Base-by-base conservation (phyloP, 2,888 invertebrate genomes). In the Thymelicus acteon region DNA sequence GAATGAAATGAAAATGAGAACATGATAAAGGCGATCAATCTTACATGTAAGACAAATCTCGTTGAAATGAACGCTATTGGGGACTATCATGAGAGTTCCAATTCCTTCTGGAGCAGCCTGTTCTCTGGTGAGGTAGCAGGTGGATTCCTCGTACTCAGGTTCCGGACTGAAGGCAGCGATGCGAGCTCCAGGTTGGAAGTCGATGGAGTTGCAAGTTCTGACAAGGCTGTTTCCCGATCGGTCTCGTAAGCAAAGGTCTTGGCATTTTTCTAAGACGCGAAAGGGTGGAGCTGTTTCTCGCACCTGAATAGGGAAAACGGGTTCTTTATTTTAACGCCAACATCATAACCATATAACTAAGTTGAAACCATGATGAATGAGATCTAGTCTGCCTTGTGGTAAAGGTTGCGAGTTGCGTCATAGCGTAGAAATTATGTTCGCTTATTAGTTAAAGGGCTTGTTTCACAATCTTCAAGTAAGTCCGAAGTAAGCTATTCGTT, bases 1-100 rank as follows among this genome's bases (percentile, higher is more conserved):
- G n/a, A n/a, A n/a, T n/a, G n/a, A n/a, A n/a, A n/a, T n/a, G n/a
- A 13, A 47, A 60, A 48, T 65, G 8, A 70, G 62, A 12, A 72
- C 72, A 70, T 66, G 54, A 62, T 54, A 54, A 68, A 37, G 31
- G 10, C 31, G 31, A 24, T 47, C 54, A 24, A 60, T 95, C 97
- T 96, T 92, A 98, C 98, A 98, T 57, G 97, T 96, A 67, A 98
- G 94, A 86, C 98, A 98, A 72, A 98, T 96, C 95, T 98, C 98
- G 68, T 97, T 97, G 85, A 98, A 98, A 84, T 98, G 98, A 5
- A 98, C 97, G 81, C 97, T 97, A 78, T 98, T 98, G 0, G 97
- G 97, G 8, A 97, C 97, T 71, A 97, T 95, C 95, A 98, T 97
- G n/a, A 98, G 94, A 75, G 96, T 97, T 48, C 98, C 98, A 60